These are phyloP conservation scores for Callopanchax toddi DNA, from an alignment of 2,113 vertebrate species.

Conservation along the genomic window DNA sequence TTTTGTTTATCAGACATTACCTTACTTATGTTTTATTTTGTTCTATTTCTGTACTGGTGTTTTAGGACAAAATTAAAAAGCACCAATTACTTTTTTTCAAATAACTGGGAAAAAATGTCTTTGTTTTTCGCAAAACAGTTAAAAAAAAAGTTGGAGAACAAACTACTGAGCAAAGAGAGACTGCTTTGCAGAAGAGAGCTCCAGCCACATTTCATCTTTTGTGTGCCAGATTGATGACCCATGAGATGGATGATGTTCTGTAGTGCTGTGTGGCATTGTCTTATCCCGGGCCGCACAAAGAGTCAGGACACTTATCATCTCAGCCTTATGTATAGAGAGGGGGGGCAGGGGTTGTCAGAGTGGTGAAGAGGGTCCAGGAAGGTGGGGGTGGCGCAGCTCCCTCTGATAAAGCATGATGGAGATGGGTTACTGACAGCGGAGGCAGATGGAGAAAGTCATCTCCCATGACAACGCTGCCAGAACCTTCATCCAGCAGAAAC, in stretches of 20 bases:
- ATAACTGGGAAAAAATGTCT: constrained; percentile 7
- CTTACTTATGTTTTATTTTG: constrained; percentile 17
- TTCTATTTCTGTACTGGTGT: neutral
- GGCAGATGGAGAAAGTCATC: constrained; percentile 76
- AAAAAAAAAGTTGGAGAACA: constrained; percentile 35
- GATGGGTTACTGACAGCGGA: constrained; percentile 70
- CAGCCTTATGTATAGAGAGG: constrained; percentile 72
- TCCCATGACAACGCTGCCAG: constrained; percentile 63
- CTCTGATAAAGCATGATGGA: constrained; percentile 75
- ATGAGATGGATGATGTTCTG: constrained; percentile 83
- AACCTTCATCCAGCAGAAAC: constrained; percentile 42
- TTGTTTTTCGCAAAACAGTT: constrained; percentile 18
- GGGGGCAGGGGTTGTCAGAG: constrained; percentile 69
- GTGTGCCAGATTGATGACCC: constrained; percentile 79
- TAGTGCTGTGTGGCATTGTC: constrained; percentile 78
- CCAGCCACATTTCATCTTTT: constrained; percentile 80
- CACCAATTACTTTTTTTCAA: neutral
- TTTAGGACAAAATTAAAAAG: constrained; percentile 2
- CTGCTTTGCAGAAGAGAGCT: constrained; percentile 51
- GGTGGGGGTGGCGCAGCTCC: constrained; percentile 43
- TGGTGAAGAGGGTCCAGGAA: constrained; percentile 57
- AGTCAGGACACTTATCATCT: constrained; percentile 80
- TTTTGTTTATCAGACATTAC: too few species aligned
- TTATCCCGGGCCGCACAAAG: constrained; percentile 73
- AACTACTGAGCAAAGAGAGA: constrained; percentile 58